Evolutionary conservation across 2,797 vertebrate species (phyloP).

Genomic region (Tenualosa ilisha): DNA sequence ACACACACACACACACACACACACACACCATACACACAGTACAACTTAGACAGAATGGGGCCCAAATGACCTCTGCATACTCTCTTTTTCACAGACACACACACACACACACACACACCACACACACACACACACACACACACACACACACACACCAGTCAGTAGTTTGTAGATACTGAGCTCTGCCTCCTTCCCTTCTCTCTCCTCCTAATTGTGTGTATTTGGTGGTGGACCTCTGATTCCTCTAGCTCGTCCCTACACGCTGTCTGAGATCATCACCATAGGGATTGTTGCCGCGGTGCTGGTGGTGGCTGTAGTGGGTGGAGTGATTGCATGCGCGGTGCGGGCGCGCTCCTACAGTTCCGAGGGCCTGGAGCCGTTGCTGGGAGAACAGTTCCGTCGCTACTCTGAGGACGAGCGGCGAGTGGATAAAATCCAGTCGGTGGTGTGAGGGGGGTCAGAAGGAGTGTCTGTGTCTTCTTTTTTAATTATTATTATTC

Average conservation of each 20-base stretch:
- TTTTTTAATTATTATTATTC: constrained; percentile 23
- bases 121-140: background rate
- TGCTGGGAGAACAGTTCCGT: constrained; percentile 85
- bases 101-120: background rate
- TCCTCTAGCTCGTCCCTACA: constrained; percentile 75
- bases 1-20: background rate
- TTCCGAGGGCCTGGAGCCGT: constrained; percentile 83
- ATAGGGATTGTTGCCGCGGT: constrained; percentile 83
- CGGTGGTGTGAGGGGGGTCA: constrained; percentile 68
- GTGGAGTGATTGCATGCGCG: constrained; percentile 74
- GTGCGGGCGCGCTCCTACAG: constrained; percentile 72
- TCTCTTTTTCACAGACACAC: background rate
- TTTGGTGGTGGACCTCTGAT: background rate
- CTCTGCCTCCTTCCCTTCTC: background rate
- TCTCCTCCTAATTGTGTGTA: background rate
- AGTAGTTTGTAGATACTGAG: background rate
- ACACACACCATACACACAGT: background rate
- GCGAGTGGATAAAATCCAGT: constrained; percentile 77
- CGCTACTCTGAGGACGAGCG: constrained; percentile 85
- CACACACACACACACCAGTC: background rate
- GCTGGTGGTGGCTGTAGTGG: constrained; percentile 80
- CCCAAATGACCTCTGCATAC: no score
- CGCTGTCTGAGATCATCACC: constrained; percentile 86
- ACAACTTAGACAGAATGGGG: background rate
- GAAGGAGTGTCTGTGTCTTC: background rate